Evolutionary conservation across 2,113 vertebrate species (phyloP), one percentile per base, ranked within the genome.

Genomic region (Phyllostomus discolor): DNA sequence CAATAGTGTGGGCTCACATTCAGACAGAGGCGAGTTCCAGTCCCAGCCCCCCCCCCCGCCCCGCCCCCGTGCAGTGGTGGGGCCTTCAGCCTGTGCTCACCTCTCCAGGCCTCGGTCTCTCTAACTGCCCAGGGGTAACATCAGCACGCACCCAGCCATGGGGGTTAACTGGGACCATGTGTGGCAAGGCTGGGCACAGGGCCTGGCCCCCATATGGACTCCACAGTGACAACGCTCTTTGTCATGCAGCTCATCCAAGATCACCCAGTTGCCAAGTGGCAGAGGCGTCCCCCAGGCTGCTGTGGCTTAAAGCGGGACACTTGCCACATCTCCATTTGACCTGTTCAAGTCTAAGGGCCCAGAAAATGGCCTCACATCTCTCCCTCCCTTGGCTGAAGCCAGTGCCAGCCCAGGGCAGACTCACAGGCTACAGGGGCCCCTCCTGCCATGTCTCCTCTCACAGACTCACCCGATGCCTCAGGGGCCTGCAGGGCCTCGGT

Each of bases 381-480:
- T 64, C 33, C 22, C 8, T 64, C 3, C 31, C 69, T 16, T 11
- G 14, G 19, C 72, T 19, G 57, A 85, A 67, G 50, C 41, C 52
- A 75, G 22, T 4, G 31, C 17, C 85, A 35, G 69, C 3, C 35
- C 12, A 17, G 12, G n/a, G 64, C 52, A 80, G 73, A 31, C 24
- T 10, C 69, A n/a, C 54, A 50, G 22, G 26, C 78, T 46, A 31
- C 19, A 43, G 54, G 14, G 20, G 5, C 20, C 16, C 50, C 59
- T 10, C 5, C 50, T 33, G n/a, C 7, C 38, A 2, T 4, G 1
- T 6, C 33, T 41, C 19, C 2, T 43, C 10, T 35, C 28, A 38
- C 0, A 7, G 7, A 97, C 97, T 87, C 95, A 97, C 97, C 97
- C 91, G 52, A 2, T 0, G 28, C 69, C 5, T 50, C 80, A 0